A percentile compares a stretch with the other conserved stretches of the same genome.
Evolutionary conservation across 1,140 invertebrate genomes (phyloP).

Genomic region (Tyrophagus putrescentiae): DNA sequence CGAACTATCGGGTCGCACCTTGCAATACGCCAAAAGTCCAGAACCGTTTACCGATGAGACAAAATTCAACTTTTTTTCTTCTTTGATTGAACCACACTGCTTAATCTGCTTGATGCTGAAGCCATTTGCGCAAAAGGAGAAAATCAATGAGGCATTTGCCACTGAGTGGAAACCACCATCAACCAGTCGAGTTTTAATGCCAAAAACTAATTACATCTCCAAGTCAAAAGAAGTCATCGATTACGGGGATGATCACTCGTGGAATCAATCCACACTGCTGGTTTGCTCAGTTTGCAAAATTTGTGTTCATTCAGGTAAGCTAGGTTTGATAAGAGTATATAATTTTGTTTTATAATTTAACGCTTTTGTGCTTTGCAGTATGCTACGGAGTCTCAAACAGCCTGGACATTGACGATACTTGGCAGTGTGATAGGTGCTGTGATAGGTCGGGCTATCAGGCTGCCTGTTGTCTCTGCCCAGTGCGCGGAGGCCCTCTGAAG

Average conservation of each 20-base stretch:
- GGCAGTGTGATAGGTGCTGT: slow-evolving; percentile 34
- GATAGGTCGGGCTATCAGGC: not conserved
- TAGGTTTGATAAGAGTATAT: slow-evolving; percentile 20
- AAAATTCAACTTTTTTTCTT: slow-evolving; percentile 31
- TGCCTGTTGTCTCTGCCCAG: slow-evolving; percentile 39
- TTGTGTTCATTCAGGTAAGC: slow-evolving; percentile 36
- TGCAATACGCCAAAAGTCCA: slow-evolving; percentile 24
- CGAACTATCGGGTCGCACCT: not conserved
- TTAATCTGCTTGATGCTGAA: slow-evolving; percentile 35
- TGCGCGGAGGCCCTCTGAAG: slow-evolving; percentile 48
- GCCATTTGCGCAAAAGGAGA: slow-evolving; percentile 26
- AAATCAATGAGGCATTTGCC: slow-evolving; percentile 16
- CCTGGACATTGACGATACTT: slow-evolving; percentile 24
- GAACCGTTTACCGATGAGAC: slow-evolving; percentile 32
- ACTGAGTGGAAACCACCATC: slow-evolving; percentile 9
- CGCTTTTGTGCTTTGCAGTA: slow-evolving; percentile 10
- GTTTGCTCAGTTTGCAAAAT: slow-evolving; percentile 34
- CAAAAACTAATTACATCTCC: slow-evolving; percentile 14
- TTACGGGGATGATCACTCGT: not conserved
- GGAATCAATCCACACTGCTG: slow-evolving; percentile 30
- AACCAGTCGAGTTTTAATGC: slow-evolving; percentile 16
- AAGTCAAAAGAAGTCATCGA: slow-evolving; percentile 17
- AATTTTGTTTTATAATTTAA: slow-evolving; percentile 20
- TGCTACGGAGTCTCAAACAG: slow-evolving; percentile 16
- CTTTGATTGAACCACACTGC: slow-evolving; percentile 33